A percentile compares a stretch with the other conserved stretches of the same genome.
These are phyloP conservation scores for Euclidia mi DNA, from an alignment of 2,888 invertebrate genomes.

Conservation along the genomic window DNA sequence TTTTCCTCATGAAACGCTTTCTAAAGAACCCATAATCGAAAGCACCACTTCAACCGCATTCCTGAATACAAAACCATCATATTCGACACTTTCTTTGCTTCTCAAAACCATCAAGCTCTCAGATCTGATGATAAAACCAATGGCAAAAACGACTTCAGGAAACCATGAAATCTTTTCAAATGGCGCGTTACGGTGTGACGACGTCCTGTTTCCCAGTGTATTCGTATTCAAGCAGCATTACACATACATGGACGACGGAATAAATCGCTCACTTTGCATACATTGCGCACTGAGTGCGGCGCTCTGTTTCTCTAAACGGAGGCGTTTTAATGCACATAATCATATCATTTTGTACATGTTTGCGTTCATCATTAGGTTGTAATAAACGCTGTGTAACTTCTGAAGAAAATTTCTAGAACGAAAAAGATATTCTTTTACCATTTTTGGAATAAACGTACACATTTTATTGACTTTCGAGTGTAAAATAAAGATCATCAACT, in stretches of 20 bases:
- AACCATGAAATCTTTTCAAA: neutral
- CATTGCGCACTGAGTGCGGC: slow-evolving; percentile 58
- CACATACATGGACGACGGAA: slow-evolving; percentile 68
- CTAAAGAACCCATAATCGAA: too few species aligned
- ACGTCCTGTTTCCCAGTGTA: slow-evolving; percentile 45
- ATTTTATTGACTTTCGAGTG: too few species aligned
- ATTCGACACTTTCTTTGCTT: too few species aligned
- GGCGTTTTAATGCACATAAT: slow-evolving; percentile 53
- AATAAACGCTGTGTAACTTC: too few species aligned
- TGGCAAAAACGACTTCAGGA: slow-evolving; percentile 1
- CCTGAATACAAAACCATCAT: too few species aligned
- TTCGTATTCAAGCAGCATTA: slow-evolving; percentile 70
- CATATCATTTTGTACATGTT: slow-evolving; percentile 32
- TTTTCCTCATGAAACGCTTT: too few species aligned
- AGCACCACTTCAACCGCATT: too few species aligned
- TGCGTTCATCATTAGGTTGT: slow-evolving; percentile 39
- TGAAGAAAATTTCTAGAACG: too few species aligned
- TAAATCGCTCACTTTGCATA: slow-evolving; percentile 76
- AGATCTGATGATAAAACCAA: neutral
- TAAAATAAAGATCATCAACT: too few species aligned
- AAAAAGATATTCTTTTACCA: too few species aligned
- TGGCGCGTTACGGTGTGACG: slow-evolving; percentile 55
- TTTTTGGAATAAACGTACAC: too few species aligned
- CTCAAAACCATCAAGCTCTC: neutral
- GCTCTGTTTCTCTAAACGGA: slow-evolving; percentile 36